Evolutionary conservation across 2,888 invertebrate species (phyloP), one percentile per base, ranked within the genome.

Genomic region (Morpho achilles): DNA sequence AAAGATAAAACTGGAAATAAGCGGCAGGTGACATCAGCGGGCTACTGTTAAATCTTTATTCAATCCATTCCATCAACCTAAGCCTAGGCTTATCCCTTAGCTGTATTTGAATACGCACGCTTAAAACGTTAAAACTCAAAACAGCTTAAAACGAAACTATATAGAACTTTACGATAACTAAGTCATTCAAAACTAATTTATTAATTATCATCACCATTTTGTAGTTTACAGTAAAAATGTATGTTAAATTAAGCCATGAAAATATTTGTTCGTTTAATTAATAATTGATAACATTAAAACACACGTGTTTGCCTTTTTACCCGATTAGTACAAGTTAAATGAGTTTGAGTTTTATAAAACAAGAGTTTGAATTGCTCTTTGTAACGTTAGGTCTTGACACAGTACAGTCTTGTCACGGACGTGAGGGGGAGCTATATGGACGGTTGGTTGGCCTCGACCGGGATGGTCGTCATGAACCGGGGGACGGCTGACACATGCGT

Each of bases 341-440:
- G 63, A 67, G 58, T 60, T 65, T 59, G 51, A 63, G 56, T 66
- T 65, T 60, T 58, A 59, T 60, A 42, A 58, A 64, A 62, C 53
- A 48, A 56, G 56, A 60, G 56, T 58, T 53, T 53, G 54, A 58
- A 56, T 53, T 41, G 55, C 53, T 62, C 62, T 64, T 60, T 62
- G 64, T 60, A 64, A 62, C 49, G 55, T 56, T 56, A 58, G 56
- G 54, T 58, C 62, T 60, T 58, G 64, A 64, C 64, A 60, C 57
- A 61, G 56, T 59, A 57, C n/a, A n/a, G n/a, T n/a, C n/a, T n/a
- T n/a, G n/a, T n/a, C n/a, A n/a, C n/a, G n/a, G n/a, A n/a, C n/a
- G n/a, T n/a, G n/a, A n/a, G n/a, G n/a, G n/a, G n/a, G n/a, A n/a
- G n/a, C n/a, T n/a, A n/a, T n/a, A n/a, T n/a, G n/a, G n/a, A n/a